Percentiles rank a stretch among this genome's conserved stretches.
Evolutionary conservation across 2,888 invertebrate species (phyloP).

Genomic region (Teleogryllus oceanicus): DNA sequence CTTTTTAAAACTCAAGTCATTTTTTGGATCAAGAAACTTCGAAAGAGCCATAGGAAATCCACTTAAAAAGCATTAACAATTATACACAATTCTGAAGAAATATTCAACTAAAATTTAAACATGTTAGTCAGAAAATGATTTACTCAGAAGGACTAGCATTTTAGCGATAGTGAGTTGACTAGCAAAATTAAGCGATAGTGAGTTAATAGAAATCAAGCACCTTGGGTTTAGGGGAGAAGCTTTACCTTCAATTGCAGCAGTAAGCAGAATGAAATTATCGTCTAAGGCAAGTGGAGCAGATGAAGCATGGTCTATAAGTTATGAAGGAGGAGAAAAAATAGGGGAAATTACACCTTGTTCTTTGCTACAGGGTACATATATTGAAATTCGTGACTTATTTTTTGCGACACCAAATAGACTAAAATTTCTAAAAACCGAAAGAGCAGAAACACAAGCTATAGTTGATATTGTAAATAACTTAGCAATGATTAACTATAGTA

Average conservation of each 20-base stretch:
- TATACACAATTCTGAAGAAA: conserved; percentile 29
- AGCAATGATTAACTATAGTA: too few species aligned
- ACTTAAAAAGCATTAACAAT: conserved; percentile 23
- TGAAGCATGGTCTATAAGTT: conserved; percentile 34
- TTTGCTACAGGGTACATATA: conserved; percentile 31
- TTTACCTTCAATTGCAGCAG: conserved; percentile 34
- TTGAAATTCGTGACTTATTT: conserved; percentile 34
- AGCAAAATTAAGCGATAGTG: too few species aligned
- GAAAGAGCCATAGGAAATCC: conserved; percentile 36
- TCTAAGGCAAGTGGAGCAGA: conserved; percentile 30
- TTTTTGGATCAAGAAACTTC: conserved; percentile 37
- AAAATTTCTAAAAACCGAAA: too few species aligned
- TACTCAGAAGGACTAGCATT: too few species aligned
- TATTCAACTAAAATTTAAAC: too few species aligned
- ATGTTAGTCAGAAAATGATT: too few species aligned
- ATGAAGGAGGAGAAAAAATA: conserved; percentile 31
- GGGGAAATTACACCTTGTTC: conserved; percentile 29
- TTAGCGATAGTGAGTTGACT: too few species aligned
- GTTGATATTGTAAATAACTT: too few species aligned
- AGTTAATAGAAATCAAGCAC: conserved; percentile 32
- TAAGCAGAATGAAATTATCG: conserved; percentile 32
- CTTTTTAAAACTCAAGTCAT: conserved; percentile 31
- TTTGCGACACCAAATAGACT: too few species aligned
- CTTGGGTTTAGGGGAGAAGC: conserved; percentile 34
- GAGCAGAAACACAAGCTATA: too few species aligned